Evolutionary conservation across 2,797 vertebrate species (phyloP).

Genomic region (Garrulus glandarius): DNA sequence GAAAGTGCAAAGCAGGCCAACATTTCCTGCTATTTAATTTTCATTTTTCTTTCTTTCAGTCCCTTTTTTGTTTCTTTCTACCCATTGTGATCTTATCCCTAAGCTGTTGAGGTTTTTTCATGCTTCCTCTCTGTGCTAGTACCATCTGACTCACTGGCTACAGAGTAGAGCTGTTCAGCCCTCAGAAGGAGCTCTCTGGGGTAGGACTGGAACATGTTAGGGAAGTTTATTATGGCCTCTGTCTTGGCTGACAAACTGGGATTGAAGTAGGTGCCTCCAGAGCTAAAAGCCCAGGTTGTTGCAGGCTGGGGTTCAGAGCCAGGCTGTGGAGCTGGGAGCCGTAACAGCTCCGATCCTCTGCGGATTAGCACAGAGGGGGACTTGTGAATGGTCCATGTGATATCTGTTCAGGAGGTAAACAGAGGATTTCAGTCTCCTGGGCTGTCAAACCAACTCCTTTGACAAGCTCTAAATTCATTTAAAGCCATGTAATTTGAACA

Average conservation of each 20-base stretch:
- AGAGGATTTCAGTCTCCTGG: conserved; percentile 62
- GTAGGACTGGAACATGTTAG: conserved; percentile 1
- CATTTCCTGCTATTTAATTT: not conserved
- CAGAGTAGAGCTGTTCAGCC: conserved; percentile 3
- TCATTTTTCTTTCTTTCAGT: not conserved
- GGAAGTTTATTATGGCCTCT: conserved; percentile 47
- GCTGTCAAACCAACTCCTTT: conserved; percentile 57
- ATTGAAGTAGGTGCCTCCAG: conserved; percentile 1
- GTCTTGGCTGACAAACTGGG: conserved; percentile 14
- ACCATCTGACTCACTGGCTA: not conserved
- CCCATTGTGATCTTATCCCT: not conserved
- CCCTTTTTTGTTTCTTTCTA: not conserved
- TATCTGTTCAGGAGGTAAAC: conserved; percentile 62
- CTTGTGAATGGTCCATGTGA: conserved; percentile 50
- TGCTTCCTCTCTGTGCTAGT: not conserved
- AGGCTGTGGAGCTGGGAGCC: not conserved
- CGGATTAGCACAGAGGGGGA: conserved; percentile 41
- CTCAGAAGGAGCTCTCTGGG: conserved; percentile 1
- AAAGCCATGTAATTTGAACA: conserved; percentile 61
- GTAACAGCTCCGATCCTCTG: not conserved
- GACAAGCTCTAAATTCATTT: conserved; percentile 60
- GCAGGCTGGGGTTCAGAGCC: conserved; percentile 16
- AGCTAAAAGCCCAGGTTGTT: conserved; percentile 62
- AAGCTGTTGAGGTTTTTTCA: not conserved
- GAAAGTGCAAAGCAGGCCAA: not conserved